Evolutionary conservation across 2,113 vertebrate species (phyloP), one percentile per base, ranked within the genome.

Genomic region (Columba livia): DNA sequence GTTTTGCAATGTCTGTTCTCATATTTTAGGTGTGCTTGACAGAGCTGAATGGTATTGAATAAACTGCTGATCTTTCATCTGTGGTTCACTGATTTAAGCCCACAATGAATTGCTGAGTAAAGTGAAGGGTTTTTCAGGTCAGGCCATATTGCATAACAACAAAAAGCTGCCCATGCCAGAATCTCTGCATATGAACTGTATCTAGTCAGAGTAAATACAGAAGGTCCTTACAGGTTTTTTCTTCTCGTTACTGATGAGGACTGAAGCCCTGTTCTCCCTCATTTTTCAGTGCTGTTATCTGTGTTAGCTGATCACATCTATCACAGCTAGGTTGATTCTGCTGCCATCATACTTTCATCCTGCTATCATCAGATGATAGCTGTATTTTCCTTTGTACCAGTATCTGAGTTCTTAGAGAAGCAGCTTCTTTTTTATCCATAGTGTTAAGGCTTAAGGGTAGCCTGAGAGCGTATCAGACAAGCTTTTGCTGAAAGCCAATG

Each of bases 1-100:
- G 48, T 18, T 91, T 88, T 83, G 57, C 36, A 34, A 6, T 14
- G 31, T 84, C 69, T 0, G 0, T 87, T 88, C 53, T 79, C 42
- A 79, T 90, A 81, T 93, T 86, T 96, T 61, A 86, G 65, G 38
- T 94, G 73, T 95, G 94, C 83, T 95, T 95, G 83, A 93, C 86
- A 85, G 53, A 92, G 92, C 94, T 80, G 90, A 96, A 93, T 75
- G 19, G 20, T 67, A 24, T 29, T 72, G 73, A 61, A 80, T 71
- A 95, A 97, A 90, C 50, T 93, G 94, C 94, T 96, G 92, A 94
- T 89, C 54, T 79, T 88, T 84, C 77, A 32, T 93, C 65, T 89
- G 81, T 81, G 85, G 69, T 95, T 96, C 96, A 96, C 61, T 96
- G 90, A 81, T 84, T 96, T 53, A 65, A 93, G 73, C 26, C 28